Evolutionary conservation across 1,140 invertebrate genomes (phyloP).

Genomic region (Aradophagus sp.): DNA sequence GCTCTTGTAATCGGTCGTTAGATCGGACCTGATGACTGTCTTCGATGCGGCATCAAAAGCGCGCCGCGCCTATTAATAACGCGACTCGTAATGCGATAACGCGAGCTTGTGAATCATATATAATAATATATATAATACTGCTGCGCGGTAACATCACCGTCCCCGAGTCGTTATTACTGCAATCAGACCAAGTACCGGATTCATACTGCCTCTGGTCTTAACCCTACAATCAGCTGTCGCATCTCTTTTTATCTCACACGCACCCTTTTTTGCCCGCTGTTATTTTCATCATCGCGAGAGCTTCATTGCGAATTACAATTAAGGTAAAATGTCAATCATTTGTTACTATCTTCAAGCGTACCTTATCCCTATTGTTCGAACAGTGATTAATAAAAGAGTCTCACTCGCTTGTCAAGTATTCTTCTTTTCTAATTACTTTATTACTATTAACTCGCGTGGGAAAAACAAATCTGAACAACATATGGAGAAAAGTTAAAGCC

Average conservation of each 20-base stretch:
- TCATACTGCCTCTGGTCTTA: constrained; percentile 38
- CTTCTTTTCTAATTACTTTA: no score
- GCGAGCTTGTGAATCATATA: constrained; percentile 37
- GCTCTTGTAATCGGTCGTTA: constrained; percentile 32
- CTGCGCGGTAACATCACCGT: constrained; percentile 26
- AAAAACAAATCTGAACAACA: no score
- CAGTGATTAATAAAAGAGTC: no score
- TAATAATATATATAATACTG: constrained; percentile 38
- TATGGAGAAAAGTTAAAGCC: no score
- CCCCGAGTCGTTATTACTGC: constrained; percentile 32
- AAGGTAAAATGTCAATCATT: no score
- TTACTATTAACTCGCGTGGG: no score
- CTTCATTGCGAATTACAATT: constrained; percentile 38
- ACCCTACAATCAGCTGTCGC: constrained; percentile 46
- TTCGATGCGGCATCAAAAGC: constrained; percentile 28
- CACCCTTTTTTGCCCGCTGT: constrained; percentile 13
- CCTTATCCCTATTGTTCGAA: no score
- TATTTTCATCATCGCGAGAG: constrained; percentile 30
- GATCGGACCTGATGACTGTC: constrained; percentile 20
- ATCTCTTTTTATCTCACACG: constrained; percentile 32
- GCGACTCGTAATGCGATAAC: constrained; percentile 36
- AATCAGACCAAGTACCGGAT: constrained; percentile 23
- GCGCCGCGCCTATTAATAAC: constrained; percentile 31
- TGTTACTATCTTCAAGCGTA: no score
- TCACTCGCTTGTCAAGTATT: no score